These are phyloP conservation scores for Luehdorfia chinensis DNA, from an alignment of 1,140 invertebrate species.

Conservation along the genomic window DNA sequence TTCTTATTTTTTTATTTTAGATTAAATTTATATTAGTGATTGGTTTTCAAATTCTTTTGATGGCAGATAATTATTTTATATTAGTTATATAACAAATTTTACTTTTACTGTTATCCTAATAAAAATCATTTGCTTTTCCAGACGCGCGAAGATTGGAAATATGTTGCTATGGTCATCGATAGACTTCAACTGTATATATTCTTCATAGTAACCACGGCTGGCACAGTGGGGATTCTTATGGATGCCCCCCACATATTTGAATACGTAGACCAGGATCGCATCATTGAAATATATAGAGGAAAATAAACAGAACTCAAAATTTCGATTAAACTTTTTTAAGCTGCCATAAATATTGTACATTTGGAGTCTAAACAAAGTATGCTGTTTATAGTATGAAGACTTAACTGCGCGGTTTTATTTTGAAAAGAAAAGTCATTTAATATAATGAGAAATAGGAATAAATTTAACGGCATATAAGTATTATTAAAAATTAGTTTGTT, in stretches of 20 bases:
- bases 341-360: slow-evolving; percentile 1
- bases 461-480: too few relatives aligned
- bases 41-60: too few relatives aligned
- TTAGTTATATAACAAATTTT: too few relatives aligned
- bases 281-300: slow-evolving; percentile 95
- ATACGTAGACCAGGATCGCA: slow-evolving; percentile 97
- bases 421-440: too few relatives aligned
- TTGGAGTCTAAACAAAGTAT: not conserved
- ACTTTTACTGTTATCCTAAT: too few relatives aligned
- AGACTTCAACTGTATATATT: slow-evolving; percentile 97
- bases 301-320: slow-evolving; percentile 80
- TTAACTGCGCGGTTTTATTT: too few relatives aligned
- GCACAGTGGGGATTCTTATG: slow-evolving; percentile 98
- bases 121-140: too few relatives aligned
- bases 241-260: slow-evolving; percentile 99
- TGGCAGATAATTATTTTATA: too few relatives aligned
- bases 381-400: too few relatives aligned
- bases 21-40: too few relatives aligned
- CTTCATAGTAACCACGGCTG: slow-evolving; percentile 97
- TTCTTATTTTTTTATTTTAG: too few relatives aligned
- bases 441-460: not conserved
- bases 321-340: slow-evolving; percentile 2
- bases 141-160: slow-evolving; percentile 99
- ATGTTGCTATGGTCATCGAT: slow-evolving; percentile 99
- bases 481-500: not conserved